phyloP scores from a whole-genome alignment of 1,140 invertebrate species.

The Orchesella cincta region DNA sequence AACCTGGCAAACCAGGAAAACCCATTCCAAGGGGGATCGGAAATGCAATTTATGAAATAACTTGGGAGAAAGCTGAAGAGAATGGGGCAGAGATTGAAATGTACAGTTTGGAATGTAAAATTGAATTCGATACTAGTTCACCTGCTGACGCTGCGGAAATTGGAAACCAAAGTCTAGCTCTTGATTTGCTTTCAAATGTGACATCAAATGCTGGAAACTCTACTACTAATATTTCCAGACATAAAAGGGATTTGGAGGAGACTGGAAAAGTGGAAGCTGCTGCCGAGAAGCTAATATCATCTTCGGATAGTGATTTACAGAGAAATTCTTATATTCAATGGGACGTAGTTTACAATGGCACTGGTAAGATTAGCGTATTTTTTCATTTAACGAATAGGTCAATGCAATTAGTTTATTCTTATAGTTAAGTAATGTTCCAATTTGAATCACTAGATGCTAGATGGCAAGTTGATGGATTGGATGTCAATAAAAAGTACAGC shows the following conservation, averaged over 20 bases:
- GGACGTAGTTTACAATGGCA: constrained; percentile 77
- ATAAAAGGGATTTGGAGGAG: constrained; percentile 34
- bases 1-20: constrained; percentile 70
- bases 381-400: background rate
- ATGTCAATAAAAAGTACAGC: constrained; percentile 62
- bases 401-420: constrained; percentile 16
- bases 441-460: constrained; percentile 62
- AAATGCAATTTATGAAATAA: constrained; percentile 69
- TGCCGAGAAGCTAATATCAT: constrained; percentile 44
- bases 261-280: constrained; percentile 35
- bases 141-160: constrained; percentile 24
- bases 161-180: background rate
- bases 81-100: constrained; percentile 66
- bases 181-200: background rate
- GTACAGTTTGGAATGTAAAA: constrained; percentile 64
- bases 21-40: constrained; percentile 63
- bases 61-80: constrained; percentile 68
- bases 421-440: background rate
- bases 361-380: constrained; percentile 58
- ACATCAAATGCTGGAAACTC: background rate
- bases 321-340: constrained; percentile 59
- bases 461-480: constrained; percentile 74
- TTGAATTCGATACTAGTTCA: constrained; percentile 7
- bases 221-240: background rate
- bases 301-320: constrained; percentile 35